Evolutionary conservation across 2,888 invertebrate genomes (phyloP).

Genomic region (Coelinius sp.): DNA sequence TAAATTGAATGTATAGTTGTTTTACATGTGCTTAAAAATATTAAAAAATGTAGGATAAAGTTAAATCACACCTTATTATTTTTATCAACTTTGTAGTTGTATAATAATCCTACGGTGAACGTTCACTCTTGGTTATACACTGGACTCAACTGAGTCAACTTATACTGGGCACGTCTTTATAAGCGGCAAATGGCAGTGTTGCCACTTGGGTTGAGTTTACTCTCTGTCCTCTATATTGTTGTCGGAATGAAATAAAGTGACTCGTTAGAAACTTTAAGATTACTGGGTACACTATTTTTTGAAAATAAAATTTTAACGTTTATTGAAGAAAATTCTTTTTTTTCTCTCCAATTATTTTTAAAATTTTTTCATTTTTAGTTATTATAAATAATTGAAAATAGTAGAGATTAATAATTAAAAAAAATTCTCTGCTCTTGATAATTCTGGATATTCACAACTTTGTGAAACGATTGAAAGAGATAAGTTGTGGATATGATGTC

Average conservation of each 20-base stretch:
- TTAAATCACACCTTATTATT: constrained; percentile 11
- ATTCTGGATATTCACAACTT: background rate
- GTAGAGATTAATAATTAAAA: too few species aligned
- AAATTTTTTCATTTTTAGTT: too few species aligned
- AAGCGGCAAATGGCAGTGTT: constrained; percentile 20
- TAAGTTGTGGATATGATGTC: background rate
- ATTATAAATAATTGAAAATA: too few species aligned
- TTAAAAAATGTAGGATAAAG: background rate
- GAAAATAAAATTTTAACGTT: background rate
- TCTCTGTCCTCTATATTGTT: background rate
- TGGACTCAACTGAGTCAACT: constrained; percentile 2
- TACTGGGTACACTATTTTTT: background rate
- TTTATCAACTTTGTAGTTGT: constrained; percentile 2
- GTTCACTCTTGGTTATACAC: constrained; percentile 5
- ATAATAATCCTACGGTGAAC: constrained; percentile 5
- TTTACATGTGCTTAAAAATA: background rate
- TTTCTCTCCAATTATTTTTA: too few species aligned
- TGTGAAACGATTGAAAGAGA: background rate
- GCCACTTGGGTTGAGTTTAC: constrained; percentile 1
- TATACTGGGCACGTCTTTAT: constrained; percentile 27
- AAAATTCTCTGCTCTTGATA: too few species aligned
- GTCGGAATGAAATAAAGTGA: background rate
- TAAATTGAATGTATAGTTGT: too few species aligned
- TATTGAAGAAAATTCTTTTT: too few species aligned
- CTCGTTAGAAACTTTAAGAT: background rate